Percentiles rank a stretch among this genome's conserved stretches.
Conservation (phyloP, 2,797 vertebrate genomes). For the Sebastes nivosus region DNA sequence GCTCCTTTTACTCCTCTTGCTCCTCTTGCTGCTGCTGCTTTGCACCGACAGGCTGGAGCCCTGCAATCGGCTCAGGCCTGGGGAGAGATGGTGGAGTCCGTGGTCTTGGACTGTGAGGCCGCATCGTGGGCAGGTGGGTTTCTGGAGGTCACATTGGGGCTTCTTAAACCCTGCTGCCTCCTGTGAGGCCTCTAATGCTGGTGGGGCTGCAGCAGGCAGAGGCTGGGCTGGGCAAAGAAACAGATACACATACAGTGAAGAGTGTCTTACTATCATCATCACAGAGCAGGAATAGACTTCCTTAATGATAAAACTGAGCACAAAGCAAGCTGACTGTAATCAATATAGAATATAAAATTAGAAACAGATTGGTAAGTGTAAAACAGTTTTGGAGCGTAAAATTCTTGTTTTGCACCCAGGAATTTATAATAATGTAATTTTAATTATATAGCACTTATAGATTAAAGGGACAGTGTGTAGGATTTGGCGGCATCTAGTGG, state of each 20-base stretch:
- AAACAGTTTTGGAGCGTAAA: background rate
- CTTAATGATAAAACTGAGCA: background rate
- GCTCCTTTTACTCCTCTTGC: conserved; percentile 15
- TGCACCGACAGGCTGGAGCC: conserved; percentile 21
- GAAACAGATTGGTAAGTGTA: background rate
- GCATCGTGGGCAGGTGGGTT: conserved; percentile 44
- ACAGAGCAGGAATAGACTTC: background rate
- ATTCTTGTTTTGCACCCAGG: background rate
- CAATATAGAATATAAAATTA: background rate
- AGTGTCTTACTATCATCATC: background rate
- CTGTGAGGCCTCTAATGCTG: conserved; percentile 1
- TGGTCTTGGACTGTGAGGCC: conserved; percentile 26
- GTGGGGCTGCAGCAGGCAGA: conserved; percentile 15
- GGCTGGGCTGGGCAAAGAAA: conserved; percentile 54
- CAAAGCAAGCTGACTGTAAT: background rate
- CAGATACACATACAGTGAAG: background rate
- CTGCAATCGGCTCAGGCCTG: background rate
- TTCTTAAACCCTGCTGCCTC: background rate
- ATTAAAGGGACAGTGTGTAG: background rate
- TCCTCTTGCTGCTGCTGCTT: conserved; percentile 13
- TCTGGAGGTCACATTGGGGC: conserved; percentile 3
- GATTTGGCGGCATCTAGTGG: accelerated
- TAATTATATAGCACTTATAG: background rate
- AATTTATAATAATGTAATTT: background rate
- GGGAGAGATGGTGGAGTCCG: background rate